A percentile compares a stretch with the other conserved stretches of the same genome.
Evolutionary conservation across 2,113 vertebrate genomes (phyloP).

Genomic region (Apteryx owenii): DNA sequence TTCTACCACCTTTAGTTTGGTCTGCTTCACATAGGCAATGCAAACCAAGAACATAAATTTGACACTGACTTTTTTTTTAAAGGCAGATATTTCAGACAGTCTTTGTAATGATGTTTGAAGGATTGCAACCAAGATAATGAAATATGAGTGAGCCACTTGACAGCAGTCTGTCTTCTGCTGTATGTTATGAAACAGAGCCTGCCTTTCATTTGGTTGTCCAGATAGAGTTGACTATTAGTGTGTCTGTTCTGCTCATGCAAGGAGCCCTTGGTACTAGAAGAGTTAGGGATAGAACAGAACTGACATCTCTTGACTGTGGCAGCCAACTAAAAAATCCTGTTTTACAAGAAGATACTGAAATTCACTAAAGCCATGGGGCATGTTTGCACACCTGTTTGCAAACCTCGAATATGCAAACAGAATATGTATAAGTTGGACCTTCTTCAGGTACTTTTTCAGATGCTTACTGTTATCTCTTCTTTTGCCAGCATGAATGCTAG

Average conservation of each 20-base stretch:
- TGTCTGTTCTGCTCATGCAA: not conserved
- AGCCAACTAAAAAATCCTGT: not conserved
- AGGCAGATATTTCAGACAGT: not conserved
- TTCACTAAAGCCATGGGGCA: not conserved
- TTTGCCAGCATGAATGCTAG: rapidly evolving
- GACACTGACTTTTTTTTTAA: not conserved
- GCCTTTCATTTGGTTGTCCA: not conserved
- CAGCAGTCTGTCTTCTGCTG: not conserved
- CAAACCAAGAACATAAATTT: not conserved
- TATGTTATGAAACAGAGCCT: not conserved
- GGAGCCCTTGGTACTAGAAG: not conserved
- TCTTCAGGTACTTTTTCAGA: not conserved
- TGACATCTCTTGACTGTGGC: not conserved
- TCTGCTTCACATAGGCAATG: not conserved
- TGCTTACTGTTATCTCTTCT: not conserved
- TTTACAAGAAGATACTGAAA: not conserved
- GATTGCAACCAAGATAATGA: not conserved
- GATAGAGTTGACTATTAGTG: not conserved
- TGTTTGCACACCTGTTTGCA: not conserved
- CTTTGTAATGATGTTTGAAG: not conserved
- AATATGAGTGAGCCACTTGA: not conserved
- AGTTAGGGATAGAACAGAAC: not conserved
- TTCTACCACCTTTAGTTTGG: not conserved
- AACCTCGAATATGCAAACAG: not conserved
- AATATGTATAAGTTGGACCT: not conserved